A percentile compares a stretch with the other conserved stretches of the same genome.
Evolutionary conservation across 2,113 vertebrate genomes (phyloP).

Genomic region (Bos indicus): DNA sequence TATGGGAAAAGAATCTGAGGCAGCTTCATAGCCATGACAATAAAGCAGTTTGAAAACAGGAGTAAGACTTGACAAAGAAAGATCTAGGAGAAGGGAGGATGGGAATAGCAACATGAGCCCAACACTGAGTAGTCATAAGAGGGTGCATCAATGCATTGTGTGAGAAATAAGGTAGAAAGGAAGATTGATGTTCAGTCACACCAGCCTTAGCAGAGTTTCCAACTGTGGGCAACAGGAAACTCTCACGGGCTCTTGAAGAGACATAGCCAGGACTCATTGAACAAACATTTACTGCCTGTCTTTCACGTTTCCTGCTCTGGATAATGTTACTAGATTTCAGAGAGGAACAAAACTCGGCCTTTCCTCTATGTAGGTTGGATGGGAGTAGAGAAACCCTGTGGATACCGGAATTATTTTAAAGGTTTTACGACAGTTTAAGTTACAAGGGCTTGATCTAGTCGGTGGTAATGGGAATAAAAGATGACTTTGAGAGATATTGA

Average conservation of each 20-base stretch:
- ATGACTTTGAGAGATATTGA: not conserved
- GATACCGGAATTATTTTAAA: not conserved
- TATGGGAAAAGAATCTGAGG: not conserved
- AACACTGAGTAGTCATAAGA: not conserved
- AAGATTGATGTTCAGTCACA: accelerated
- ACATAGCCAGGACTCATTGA: not conserved
- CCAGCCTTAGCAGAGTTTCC: not conserved
- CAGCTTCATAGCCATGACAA: not conserved
- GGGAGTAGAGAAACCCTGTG: not conserved
- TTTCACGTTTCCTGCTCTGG: not conserved
- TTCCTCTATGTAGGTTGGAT: not conserved
- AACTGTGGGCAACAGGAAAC: not conserved
- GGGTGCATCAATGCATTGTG: too few species aligned
- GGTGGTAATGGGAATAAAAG: not conserved
- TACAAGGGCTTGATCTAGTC: not conserved
- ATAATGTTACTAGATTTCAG: not conserved
- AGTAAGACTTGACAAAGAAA: not conserved
- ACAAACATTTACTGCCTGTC: not conserved
- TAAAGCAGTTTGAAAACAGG: not conserved
- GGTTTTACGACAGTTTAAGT: not conserved
- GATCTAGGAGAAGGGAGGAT: not conserved
- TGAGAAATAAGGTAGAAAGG: not conserved
- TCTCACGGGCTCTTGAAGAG: not conserved
- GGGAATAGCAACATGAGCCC: not conserved
- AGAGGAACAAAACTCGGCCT: not conserved